These are phyloP conservation scores for Mycteria americana DNA, from an alignment of 2,797 vertebrate genomes.

Conservation along the genomic window DNA sequence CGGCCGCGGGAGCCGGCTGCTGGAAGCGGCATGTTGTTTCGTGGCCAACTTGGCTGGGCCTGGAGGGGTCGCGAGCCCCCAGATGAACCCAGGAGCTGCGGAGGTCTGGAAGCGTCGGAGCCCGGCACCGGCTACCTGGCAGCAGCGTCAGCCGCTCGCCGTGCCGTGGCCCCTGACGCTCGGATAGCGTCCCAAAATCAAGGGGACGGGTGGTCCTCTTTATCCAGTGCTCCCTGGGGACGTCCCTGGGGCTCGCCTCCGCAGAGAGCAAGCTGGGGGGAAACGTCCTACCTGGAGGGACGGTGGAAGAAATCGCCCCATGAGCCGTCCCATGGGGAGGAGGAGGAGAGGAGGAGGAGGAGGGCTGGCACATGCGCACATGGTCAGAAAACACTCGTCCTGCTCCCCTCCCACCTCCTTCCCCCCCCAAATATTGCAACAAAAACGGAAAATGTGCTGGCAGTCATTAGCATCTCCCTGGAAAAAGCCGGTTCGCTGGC, in stretches of 20 bases:
- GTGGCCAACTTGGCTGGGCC: conserved; percentile 24
- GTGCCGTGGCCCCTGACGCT: rapidly evolving
- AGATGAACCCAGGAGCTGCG: not conserved
- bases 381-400: not conserved
- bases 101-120: not conserved
- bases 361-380: rapidly evolving
- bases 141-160: not conserved
- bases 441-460: not conserved
- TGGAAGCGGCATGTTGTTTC: not conserved
- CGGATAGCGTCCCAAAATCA: rapidly evolving
- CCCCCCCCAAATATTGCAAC: not conserved
- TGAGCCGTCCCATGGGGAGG: rapidly evolving
- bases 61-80: not conserved
- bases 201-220: not conserved
- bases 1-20: not conserved
- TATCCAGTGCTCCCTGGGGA: not conserved
- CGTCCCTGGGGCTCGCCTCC: not conserved
- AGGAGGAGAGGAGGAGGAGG: not conserved
- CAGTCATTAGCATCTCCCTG: not conserved
- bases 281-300: not conserved
- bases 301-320: not conserved
- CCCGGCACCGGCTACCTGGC: not conserved
- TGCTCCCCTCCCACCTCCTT: not conserved
- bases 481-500: not conserved
- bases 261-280: rapidly evolving